Evolutionary conservation across 2,113 vertebrate species (phyloP), one percentile per base, ranked within the genome.

Genomic region (Collichthys lucidus): DNA sequence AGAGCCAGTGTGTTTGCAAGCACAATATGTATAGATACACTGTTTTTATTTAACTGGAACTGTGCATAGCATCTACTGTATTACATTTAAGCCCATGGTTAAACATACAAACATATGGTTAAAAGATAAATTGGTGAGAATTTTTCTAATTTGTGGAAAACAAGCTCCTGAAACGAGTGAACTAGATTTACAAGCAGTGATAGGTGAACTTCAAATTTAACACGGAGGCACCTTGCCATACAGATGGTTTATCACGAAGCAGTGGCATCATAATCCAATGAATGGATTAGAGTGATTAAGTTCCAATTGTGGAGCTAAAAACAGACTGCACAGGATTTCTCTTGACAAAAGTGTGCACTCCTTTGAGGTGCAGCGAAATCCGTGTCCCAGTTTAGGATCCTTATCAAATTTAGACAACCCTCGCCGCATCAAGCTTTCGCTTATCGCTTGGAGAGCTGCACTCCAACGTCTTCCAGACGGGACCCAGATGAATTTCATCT

Each of bases 271-370:
- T 89, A 90, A 92, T 91, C 88, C 88, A 86, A 88, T 83, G 84
- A 90, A 82, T 89, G 89, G 86, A 89, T 92, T 91, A 91, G 52
- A 77, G 87, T 72, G 89, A 92, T 91, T 92, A 92, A 88, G 64
- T 90, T 88, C 90, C 87, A 91, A 88, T 92, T 91, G 87, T 83
- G 78, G 81, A 80, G 87, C 90, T 91, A 90, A 88, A 90, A 92
- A 88, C 90, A 93, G 86, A 82, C 86, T 73, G 87, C 77, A n/a
- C 46, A 64, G 53, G 63, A 80, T 87, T 86, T 78, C 86, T 91
- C 90, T 87, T 76, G 80, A 91, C 86, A 91, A 89, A 89, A 83
- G 77, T 85, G 67, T 67, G 77, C 15, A 40, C 82, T 90, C 86
- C 78, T 87, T 77, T 74, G 86, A 92, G 82, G 77, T 65, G 31